Base-by-base conservation (phyloP, 2,113 vertebrate genomes). In the Corvus hawaiiensis region DNA sequence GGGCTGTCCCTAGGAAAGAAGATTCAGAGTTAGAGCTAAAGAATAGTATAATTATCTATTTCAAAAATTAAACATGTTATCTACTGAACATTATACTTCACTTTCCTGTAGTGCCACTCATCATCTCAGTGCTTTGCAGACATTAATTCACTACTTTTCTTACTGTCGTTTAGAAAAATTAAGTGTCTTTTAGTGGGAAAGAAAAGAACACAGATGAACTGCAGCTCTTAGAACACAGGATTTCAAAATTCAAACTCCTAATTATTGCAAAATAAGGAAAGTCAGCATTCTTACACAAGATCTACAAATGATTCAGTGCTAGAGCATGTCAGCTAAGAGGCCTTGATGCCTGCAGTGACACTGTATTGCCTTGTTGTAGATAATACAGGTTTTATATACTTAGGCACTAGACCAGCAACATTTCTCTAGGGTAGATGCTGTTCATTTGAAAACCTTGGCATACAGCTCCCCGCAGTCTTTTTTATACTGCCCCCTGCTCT, bases 1-100 rank as follows among this genome's bases (percentile, higher is more conserved):
- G 1, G 94, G 96, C 48, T 99, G 98, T 94, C 96, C 96, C 99
- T 99, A 51, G 13, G 27, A 84, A 97, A 87, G 44, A 97, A 96
- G 71, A 77, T 46, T 7, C 3, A 2, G 55, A 76, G 41, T 97
- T 93, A 98, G 72, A 77, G 23, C n/a, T 76, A n/a, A 84, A 92
- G 28, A 89, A 37, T 2, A 87, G 10, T 14, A 35, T 62, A 64
- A 78, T 35, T 24, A 49, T 35, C 46, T 63, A 12, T 86, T 78
- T 80, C 16, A 84, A 85, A 89, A 76, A 66, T 30, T 49, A 63
- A 88, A 62, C 16, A 33, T 69, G 14, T 82, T 89, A 72, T 39
- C 11, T 61, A 71, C 24, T 61, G 49, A 83, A 59, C 1, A 3
- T n/a, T 76, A 63, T 10, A 51, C 6, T 82, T 87, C 28, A 51